phyloP scores from a whole-genome alignment of 1,140 invertebrate genomes.

The Neotoxoptera formosana region DNA sequence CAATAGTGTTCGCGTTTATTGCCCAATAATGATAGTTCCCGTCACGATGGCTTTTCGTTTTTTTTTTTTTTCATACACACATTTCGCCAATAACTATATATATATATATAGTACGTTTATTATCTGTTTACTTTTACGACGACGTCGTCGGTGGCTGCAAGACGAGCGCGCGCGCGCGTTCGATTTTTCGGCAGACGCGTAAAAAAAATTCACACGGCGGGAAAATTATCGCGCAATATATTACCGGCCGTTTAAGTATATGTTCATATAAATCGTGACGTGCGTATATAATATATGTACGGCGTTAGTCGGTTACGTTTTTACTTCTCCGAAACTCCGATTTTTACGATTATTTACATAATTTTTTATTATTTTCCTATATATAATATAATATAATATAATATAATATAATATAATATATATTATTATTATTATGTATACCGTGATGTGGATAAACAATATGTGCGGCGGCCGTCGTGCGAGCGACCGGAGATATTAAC shows the following conservation, averaged over 20 bases:
- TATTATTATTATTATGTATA: background rate
- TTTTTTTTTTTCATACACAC: background rate
- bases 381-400: too few relatives aligned
- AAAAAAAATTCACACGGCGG: background rate
- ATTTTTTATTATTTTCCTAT: constrained; percentile 22
- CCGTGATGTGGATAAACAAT: background rate
- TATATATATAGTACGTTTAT: too few relatives aligned
- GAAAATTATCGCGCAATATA: background rate
- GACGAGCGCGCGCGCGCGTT: background rate
- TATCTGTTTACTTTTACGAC: constrained; percentile 24
- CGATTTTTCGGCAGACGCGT: background rate
- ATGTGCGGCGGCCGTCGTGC: background rate
- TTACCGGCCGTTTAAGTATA: background rate
- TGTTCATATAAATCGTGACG: too few relatives aligned
- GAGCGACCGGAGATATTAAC: background rate
- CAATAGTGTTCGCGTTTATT: background rate
- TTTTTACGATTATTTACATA: constrained; percentile 41
- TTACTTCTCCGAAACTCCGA: background rate
- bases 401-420: too few relatives aligned
- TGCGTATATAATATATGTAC: background rate
- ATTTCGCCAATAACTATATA: background rate
- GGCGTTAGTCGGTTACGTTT: background rate
- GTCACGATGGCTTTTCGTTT: background rate
- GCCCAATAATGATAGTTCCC: constrained; percentile 39
- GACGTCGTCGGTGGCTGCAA: background rate